Evolutionary conservation across 2,888 invertebrate genomes (phyloP).

Genomic region (Cremastinae sp.): DNA sequence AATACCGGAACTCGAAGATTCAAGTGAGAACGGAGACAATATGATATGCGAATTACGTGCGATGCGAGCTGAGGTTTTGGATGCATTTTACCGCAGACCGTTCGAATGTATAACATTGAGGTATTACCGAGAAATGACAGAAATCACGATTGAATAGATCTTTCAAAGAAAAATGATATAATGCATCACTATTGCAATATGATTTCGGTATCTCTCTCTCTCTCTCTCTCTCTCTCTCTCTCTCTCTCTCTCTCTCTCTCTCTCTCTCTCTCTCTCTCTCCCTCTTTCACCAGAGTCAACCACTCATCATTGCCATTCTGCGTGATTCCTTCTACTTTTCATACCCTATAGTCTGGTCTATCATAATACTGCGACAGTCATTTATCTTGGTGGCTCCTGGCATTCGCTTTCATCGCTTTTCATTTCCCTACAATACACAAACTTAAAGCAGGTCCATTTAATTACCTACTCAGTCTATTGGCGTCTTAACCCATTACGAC

Average conservation of each 20-base stretch:
- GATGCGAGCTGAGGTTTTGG: neutral
- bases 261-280: neutral
- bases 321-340: too few relatives aligned
- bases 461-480: too few relatives aligned
- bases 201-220: neutral
- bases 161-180: constrained; percentile 41
- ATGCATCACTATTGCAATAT: constrained; percentile 11
- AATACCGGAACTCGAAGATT: constrained; percentile 14
- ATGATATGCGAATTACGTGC: constrained; percentile 32
- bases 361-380: too few relatives aligned
- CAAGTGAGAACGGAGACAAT: constrained; percentile 38
- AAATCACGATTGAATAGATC: constrained; percentile 36
- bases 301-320: too few relatives aligned
- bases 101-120: constrained; percentile 22
- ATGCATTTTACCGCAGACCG: constrained; percentile 39
- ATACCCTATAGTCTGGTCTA: too few relatives aligned
- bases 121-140: constrained; percentile 25
- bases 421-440: too few relatives aligned
- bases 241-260: neutral
- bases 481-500: too few relatives aligned
- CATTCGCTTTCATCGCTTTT: too few relatives aligned
- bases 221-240: neutral
- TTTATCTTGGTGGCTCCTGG: too few relatives aligned
- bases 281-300: too few relatives aligned
- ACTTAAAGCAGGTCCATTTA: too few relatives aligned